These are phyloP conservation scores for Falco peregrinus DNA, from an alignment of 2,797 vertebrate species.

Conservation along the genomic window DNA sequence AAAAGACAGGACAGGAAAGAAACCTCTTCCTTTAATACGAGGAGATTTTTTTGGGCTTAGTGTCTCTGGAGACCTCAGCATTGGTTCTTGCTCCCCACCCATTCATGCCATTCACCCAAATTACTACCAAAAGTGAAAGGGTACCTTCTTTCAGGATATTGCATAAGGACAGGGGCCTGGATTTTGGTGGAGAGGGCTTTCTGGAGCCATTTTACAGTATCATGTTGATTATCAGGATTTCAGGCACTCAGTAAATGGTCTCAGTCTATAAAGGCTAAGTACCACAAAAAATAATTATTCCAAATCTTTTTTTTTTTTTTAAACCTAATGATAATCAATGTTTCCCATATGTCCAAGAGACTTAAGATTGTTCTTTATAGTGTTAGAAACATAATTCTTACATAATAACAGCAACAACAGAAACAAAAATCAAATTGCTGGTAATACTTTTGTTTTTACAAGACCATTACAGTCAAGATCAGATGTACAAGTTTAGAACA, in stretches of 20 bases:
- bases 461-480: neutral
- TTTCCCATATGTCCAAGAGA: neutral
- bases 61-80: neutral
- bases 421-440: neutral
- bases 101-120: neutral
- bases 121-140: slow-evolving; percentile 11
- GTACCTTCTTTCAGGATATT: slow-evolving; percentile 39
- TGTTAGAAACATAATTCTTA: neutral
- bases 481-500: neutral
- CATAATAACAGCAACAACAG: neutral
- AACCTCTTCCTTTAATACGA: neutral
- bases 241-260: slow-evolving; percentile 36
- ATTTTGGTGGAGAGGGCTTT: slow-evolving; percentile 34
- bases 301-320: neutral
- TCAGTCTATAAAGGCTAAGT: slow-evolving; percentile 49
- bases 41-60: neutral
- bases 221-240: slow-evolving; percentile 26
- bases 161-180: slow-evolving; percentile 23
- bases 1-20: neutral
- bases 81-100: neutral
- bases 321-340: neutral
- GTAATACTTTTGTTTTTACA: neutral
- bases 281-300: slow-evolving; percentile 44
- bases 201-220: slow-evolving; percentile 49
- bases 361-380: neutral